Percentiles rank a stretch among this genome's conserved stretches.
Conservation (phyloP, 2,888 invertebrate species). For the Neuroscelio doddi region DNA sequence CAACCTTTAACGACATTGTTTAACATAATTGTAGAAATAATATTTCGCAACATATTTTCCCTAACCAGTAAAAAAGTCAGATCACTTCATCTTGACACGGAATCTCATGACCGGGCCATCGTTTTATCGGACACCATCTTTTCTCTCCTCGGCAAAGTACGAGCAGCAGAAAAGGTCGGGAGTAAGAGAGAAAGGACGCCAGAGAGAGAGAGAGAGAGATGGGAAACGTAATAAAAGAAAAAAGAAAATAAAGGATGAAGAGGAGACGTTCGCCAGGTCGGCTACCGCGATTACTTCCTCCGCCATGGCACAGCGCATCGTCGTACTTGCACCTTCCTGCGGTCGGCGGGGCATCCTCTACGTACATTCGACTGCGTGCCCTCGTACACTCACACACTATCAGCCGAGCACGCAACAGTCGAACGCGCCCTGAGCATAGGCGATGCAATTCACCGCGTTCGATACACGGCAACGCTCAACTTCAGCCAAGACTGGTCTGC, state of each 20-base stretch:
- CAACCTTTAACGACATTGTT: too few relatives aligned
- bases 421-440: neutral
- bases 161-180: constrained; percentile 5
- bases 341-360: neutral
- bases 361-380: constrained; percentile 9
- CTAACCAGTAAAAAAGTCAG: too few relatives aligned
- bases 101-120: constrained; percentile 3
- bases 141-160: constrained; percentile 6
- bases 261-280: constrained; percentile 14
- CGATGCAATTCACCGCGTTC: neutral
- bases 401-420: neutral
- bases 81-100: too few relatives aligned
- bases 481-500: too few relatives aligned
- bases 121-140: constrained; percentile 7
- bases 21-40: too few relatives aligned
- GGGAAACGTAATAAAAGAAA: too few relatives aligned
- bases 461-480: too few relatives aligned
- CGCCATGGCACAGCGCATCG: too few relatives aligned
- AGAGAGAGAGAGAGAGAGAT: too few relatives aligned
- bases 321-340: constrained; percentile 18
- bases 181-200: too few relatives aligned
- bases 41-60: too few relatives aligned
- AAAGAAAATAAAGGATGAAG: constrained; percentile 5
- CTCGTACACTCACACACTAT: constrained; percentile 49
- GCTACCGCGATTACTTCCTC: constrained; percentile 38